These are phyloP conservation scores for Rhopilema esculentum DNA, from an alignment of 30 jellyfish, hydroid and myxozoan species.

Conservation along the genomic window DNA sequence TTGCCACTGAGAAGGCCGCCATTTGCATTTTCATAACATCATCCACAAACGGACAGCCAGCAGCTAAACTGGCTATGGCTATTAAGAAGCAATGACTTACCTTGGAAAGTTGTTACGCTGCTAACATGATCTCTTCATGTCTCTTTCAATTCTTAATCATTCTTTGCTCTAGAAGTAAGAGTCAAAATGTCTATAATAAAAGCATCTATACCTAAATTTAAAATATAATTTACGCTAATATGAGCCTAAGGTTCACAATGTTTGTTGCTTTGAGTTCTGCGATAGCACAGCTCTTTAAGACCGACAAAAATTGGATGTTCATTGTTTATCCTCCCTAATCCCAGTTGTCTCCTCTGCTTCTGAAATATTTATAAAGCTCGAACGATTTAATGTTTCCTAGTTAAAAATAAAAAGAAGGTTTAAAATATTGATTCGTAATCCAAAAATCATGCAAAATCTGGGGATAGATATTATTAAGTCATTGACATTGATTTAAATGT, in stretches of 20 bases:
- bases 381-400: conserved; percentile 41
- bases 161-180: background rate
- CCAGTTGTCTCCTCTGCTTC: conserved; percentile 30
- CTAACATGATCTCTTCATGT: background rate
- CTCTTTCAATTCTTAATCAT: background rate
- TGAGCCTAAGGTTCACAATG: background rate
- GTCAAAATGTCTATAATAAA: background rate
- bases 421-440: background rate
- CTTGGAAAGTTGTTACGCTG: background rate
- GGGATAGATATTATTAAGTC: background rate
- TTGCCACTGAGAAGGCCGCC: background rate
- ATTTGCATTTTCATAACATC: background rate
- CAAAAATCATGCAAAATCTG: background rate
- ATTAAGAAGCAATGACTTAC: background rate
- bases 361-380: conserved; percentile 51
- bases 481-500: background rate
- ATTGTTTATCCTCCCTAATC: conserved; percentile 46
- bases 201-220: background rate
- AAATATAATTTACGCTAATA: background rate
- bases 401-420: conserved; percentile 10
- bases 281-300: conserved; percentile 8
- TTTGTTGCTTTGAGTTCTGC: background rate
- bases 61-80: background rate
- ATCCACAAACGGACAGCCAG: background rate
- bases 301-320: conserved; percentile 32